Evolutionary conservation across 2,113 vertebrate genomes (phyloP), one percentile per base, ranked within the genome.

Genomic region (Megalops atlanticus): DNA sequence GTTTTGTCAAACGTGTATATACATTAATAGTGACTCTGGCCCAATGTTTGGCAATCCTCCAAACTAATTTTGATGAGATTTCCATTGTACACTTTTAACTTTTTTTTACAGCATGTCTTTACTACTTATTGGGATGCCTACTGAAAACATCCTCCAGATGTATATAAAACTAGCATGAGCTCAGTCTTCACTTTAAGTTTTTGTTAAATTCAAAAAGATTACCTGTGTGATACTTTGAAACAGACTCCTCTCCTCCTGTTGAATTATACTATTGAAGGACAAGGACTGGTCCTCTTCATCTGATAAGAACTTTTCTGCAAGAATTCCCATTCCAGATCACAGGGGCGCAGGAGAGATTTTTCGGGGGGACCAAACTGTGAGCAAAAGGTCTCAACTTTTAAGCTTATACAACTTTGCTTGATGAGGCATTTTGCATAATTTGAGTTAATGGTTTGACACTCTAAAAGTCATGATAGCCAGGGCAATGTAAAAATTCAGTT

Each of bases 201-300:
- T 78, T 86, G 81, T 84, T 88, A 85, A 88, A 87, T 81, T 88
- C 83, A 70, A 79, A 81, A 80, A 86, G 87, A 86, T 89, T 87
- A 89, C 82, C 86, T 89, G 79, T 58, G 79, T 82, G 78, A 36
- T 54, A 36, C 80, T 82, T 74, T 69, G 83, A 72, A 84, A 78
- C 70, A 58, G 47, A 72, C 81, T 74, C 77, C 77, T 85, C 73
- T 80, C 76, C 80, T 79, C 74, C 85, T 86, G 80, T 82, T 79
- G 83, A 88, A 84, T 89, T 79, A 90, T 75, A 64, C 83, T 86
- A 84, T 85, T 88, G 87, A 78, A 75, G 81, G 82, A 40, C 16
- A 35, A 73, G 76, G 73, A 76, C 69, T 72, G 68, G 72, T 83
- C 84, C 86, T 82, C 77, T 80, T 45, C 81, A 83, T 85, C 84